phyloP scores from a whole-genome alignment of 2,888 invertebrate genomes.

The Hypolimnas misippus region DNA sequence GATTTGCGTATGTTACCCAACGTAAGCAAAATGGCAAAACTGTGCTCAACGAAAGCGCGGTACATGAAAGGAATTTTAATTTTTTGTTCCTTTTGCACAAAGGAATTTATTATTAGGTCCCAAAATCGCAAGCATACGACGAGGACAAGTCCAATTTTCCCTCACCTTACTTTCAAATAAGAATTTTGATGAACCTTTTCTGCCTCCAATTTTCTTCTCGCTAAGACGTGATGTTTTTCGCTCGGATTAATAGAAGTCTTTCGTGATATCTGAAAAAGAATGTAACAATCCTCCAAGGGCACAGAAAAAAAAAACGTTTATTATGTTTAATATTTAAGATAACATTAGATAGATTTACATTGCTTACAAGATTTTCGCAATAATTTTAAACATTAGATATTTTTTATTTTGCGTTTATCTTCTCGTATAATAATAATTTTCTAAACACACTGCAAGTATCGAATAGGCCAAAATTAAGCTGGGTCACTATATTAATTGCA shows the following conservation, averaged over 20 bases:
- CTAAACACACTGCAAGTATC: no score
- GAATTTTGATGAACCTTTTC: conserved; percentile 64
- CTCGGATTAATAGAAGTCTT: conserved; percentile 19
- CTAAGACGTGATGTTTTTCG: conserved; percentile 47
- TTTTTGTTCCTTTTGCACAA: conserved; percentile 74
- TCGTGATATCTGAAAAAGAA: conserved; percentile 17
- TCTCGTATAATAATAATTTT: neutral
- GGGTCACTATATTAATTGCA: conserved; percentile 24
- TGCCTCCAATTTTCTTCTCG: conserved; percentile 54
- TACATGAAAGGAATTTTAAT: conserved; percentile 76
- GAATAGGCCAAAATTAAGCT: neutral
- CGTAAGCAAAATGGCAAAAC: conserved; percentile 73
- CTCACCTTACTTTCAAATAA: conserved; percentile 60
- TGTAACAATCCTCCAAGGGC: conserved; percentile 14
- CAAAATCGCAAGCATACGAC: conserved; percentile 66
- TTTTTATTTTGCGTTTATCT: no score
- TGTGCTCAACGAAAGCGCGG: conserved; percentile 61
- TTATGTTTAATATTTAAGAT: neutral
- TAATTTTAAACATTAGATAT: no score
- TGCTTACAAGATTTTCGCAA: neutral
- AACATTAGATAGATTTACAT: no score
- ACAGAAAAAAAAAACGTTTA: conserved; percentile 10
- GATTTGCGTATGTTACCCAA: conserved; percentile 66
- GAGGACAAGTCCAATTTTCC: conserved; percentile 58
- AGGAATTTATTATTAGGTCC: conserved; percentile 77